Evolutionary conservation across 2,797 vertebrate species (phyloP).

Genomic region (Platalea minor): DNA sequence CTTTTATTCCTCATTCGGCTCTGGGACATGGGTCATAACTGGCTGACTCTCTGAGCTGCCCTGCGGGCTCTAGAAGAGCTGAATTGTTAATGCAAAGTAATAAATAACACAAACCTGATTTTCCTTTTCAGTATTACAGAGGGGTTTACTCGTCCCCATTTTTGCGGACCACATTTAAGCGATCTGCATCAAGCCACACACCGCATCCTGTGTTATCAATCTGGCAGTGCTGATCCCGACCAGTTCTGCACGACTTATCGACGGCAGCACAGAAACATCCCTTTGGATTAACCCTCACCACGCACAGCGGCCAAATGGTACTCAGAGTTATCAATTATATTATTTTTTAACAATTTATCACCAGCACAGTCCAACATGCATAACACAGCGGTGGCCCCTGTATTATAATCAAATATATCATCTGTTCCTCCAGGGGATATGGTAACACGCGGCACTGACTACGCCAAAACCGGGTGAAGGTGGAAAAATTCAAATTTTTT

Average conservation of each 20-base stretch:
- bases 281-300: background rate
- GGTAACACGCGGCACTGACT: fast-evolving
- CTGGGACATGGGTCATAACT: background rate
- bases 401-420: background rate
- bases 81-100: background rate
- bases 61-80: background rate
- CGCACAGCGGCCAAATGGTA: background rate
- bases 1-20: background rate
- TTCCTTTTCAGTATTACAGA: background rate
- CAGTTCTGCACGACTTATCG: background rate
- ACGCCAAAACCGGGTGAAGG: fast-evolving
- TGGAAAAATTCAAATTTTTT: background rate
- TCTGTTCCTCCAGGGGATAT: background rate
- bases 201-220: background rate
- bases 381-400: background rate
- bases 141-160: background rate
- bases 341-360: background rate
- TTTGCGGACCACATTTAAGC: background rate
- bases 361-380: background rate
- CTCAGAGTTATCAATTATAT: background rate
- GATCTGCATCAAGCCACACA: background rate
- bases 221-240: background rate
- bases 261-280: background rate
- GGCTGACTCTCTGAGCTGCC: background rate
- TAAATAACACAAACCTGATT: background rate